A percentile compares a stretch with the other conserved stretches of the same genome.
phyloP scores from a whole-genome alignment of 2,113 vertebrate genomes.

The Brienomyrus longianalis region DNA sequence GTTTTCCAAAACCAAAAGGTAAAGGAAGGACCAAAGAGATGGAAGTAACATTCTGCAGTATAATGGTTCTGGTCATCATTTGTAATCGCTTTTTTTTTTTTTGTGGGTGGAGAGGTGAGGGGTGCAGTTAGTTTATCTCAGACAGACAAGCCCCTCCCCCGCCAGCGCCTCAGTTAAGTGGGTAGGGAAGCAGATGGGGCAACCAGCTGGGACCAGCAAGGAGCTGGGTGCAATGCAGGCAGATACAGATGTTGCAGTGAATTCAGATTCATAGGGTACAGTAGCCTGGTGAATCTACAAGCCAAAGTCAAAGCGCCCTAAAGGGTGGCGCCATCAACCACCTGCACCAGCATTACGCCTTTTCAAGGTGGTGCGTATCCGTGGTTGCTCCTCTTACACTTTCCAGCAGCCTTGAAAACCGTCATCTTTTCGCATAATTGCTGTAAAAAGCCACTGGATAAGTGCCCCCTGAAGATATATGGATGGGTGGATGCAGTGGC shows the following conservation, averaged over 20 bases:
- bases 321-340: background rate
- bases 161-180: background rate
- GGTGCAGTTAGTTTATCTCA: background rate
- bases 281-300: background rate
- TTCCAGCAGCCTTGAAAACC: background rate
- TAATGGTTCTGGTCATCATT: background rate
- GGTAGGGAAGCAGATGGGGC: background rate
- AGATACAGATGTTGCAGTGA: background rate
- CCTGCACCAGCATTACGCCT: background rate
- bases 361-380: background rate
- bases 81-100: background rate
- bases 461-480: background rate
- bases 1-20: background rate
- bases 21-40: background rate
- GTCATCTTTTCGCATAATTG: background rate
- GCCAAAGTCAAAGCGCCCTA: background rate
- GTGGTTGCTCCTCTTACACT: background rate
- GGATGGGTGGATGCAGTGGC: background rate
- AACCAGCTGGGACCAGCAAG: constrained; percentile 4
- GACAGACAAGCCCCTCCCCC: background rate
- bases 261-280: background rate
- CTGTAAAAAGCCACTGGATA: background rate
- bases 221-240: background rate
- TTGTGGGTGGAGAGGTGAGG: background rate
- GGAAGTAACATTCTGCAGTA: background rate